These are phyloP conservation scores for Nymphalis c-album DNA, from an alignment of 2,888 invertebrate species.

Conservation along the genomic window DNA sequence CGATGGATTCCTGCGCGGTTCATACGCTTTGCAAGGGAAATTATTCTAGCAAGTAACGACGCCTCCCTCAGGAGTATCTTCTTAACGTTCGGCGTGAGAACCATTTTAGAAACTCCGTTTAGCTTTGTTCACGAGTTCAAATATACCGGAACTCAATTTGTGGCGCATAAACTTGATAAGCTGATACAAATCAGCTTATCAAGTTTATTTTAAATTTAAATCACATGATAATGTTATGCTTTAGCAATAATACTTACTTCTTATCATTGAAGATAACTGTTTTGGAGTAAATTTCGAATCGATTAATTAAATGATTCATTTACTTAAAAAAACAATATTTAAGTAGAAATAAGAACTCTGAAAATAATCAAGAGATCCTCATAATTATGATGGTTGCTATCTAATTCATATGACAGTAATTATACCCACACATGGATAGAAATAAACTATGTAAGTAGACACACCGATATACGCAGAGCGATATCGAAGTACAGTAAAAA, in stretches of 20 bases:
- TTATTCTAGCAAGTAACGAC: constrained; percentile 32
- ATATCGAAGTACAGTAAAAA: neutral
- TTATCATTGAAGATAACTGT: no score
- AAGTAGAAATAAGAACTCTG: no score
- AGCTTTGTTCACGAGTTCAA: constrained; percentile 10
- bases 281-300: no score
- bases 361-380: no score
- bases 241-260: no score
- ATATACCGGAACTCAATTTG: constrained; percentile 1
- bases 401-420: neutral
- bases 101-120: neutral
- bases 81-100: constrained; percentile 14
- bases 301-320: no score
- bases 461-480: neutral
- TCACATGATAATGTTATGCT: no score
- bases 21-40: constrained; percentile 30
- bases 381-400: no score
- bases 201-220: no score
- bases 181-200: no score
- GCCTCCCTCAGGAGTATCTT: constrained; percentile 24
- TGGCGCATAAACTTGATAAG: neutral
- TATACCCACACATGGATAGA: neutral
- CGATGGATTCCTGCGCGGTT: constrained; percentile 21
- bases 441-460: neutral
- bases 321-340: no score